phyloP scores from a whole-genome alignment of 2,888 invertebrate species.

The Amiota minor region DNA sequence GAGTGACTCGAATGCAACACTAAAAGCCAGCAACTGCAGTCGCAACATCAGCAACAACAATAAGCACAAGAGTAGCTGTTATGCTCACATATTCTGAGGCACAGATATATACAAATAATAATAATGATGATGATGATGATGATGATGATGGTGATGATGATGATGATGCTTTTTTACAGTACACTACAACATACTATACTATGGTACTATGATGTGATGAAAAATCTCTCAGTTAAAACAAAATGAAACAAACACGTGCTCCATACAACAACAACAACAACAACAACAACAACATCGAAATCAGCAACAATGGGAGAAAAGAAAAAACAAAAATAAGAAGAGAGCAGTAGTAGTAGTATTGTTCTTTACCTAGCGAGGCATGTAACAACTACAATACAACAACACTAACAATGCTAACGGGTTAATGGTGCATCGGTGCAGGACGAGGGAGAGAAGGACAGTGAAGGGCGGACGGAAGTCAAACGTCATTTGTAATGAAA shows the following conservation, averaged over 20 bases:
- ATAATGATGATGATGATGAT: no score
- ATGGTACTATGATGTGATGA: slow-evolving; percentile 8
- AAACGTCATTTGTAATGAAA: slow-evolving; percentile 68
- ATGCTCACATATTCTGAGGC: no score
- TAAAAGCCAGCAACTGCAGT: slow-evolving; percentile 29
- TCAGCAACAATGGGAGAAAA: background rate
- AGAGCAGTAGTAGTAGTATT: background rate
- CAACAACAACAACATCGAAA: background rate
- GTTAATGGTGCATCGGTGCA: background rate
- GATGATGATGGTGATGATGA: background rate
- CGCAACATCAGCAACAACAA: slow-evolving; percentile 35
- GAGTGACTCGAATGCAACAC: slow-evolving; percentile 41
- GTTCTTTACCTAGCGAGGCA: background rate
- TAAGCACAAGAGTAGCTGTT: slow-evolving; percentile 21
- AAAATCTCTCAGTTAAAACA: slow-evolving; percentile 54
- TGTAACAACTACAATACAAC: background rate
- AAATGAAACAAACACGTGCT: slow-evolving; percentile 67
- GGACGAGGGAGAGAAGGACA: slow-evolving; percentile 41
- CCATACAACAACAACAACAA: slow-evolving; percentile 50
- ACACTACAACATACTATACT: slow-evolving; percentile 23
- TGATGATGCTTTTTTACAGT: slow-evolving; percentile 17
- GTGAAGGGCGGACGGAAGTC: slow-evolving; percentile 63
- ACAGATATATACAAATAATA: no score
- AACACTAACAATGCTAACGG: background rate
- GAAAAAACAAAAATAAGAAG: slow-evolving; percentile 14